Evolutionary conservation across 2,888 invertebrate genomes (phyloP).

Genomic region (Cenopis cana): DNA sequence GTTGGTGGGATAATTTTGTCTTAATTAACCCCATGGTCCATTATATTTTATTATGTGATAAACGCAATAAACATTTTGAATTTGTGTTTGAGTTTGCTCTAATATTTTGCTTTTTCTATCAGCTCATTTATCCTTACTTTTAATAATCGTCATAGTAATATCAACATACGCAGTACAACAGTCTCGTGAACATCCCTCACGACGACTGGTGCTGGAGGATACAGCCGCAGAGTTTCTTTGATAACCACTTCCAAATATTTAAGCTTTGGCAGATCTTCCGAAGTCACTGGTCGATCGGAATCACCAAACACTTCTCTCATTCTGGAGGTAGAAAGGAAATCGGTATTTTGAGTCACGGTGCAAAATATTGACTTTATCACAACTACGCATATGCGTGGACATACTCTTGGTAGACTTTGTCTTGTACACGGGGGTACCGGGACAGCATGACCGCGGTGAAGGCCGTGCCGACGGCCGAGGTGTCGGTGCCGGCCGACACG

Average conservation of each 20-base stretch:
- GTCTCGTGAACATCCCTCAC: conserved; percentile 12
- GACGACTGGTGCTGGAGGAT: neutral
- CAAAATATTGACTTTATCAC: too few species aligned
- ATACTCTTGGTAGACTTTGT: conserved; percentile 11
- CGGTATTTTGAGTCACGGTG: neutral
- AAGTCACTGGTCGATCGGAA: conserved; percentile 6
- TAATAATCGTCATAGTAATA: neutral
- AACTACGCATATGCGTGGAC: too few species aligned
- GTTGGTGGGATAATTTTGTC: too few species aligned
- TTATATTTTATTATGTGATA: too few species aligned
- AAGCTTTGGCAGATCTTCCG: conserved; percentile 8
- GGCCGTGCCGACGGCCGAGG: conserved; percentile 12
- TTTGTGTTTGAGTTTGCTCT: too few species aligned
- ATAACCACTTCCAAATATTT: conserved; percentile 1
- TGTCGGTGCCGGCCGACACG: conserved; percentile 9
- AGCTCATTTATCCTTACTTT: too few species aligned
- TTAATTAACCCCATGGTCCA: too few species aligned
- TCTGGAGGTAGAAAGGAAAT: neutral
- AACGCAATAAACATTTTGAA: too few species aligned
- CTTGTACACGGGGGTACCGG: neutral
- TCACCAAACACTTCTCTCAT: neutral
- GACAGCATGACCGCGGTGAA: conserved; percentile 6
- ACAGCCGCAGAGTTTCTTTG: conserved; percentile 10
- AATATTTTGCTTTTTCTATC: too few species aligned
- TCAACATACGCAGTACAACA: neutral